Evolutionary conservation across 2,797 vertebrate genomes (phyloP), one percentile per base, ranked within the genome.

Genomic region (Poecilia wingei): DNA sequence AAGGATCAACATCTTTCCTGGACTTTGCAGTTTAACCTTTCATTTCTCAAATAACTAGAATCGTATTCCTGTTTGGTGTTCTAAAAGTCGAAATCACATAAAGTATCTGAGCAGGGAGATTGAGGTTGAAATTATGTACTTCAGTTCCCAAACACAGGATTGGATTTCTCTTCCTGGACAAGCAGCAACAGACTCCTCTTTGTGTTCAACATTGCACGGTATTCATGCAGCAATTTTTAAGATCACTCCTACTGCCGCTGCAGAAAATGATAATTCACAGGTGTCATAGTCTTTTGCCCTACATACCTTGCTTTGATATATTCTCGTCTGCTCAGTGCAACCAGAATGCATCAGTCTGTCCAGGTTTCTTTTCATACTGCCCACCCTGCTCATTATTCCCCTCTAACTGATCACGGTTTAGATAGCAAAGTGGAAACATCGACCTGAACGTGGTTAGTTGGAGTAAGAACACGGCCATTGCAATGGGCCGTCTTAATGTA

Each of bases 171-270:
- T 86, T 92, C 85, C 82, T 72, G 85, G 86, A 82, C 78, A 59
- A 87, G 72, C 43, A 51, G 88, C 85, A 92, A 95, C 94, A 95
- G 90, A 89, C 88, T 84, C 74, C 80, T 82, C 93, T 95, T 95
- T 95, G 95, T 96, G 92, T 92, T 82, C 75, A 18, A 83, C 86
- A 81, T 92, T 89, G 92, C 83, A 85, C 77, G 72, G 85, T 89
- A 86, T 70, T 88, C 85, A 91, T 93, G 93, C 93, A 87, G 89
- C 89, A 92, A 89, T 94, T 93, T 95, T 92, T 86, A 84, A 86
- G 91, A 94, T 91, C 91, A 94, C 87, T 94, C 89, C 85, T 87
- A 77, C 87, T 91, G 87, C 90, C 84, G 81, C 36, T 39, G 85
- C 87, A 90, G 87, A 90, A 92, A 93, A 91, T 91, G 91, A 85